Conservation (phyloP, 2,797 vertebrate genomes). For the Varecia variegata region DNA sequence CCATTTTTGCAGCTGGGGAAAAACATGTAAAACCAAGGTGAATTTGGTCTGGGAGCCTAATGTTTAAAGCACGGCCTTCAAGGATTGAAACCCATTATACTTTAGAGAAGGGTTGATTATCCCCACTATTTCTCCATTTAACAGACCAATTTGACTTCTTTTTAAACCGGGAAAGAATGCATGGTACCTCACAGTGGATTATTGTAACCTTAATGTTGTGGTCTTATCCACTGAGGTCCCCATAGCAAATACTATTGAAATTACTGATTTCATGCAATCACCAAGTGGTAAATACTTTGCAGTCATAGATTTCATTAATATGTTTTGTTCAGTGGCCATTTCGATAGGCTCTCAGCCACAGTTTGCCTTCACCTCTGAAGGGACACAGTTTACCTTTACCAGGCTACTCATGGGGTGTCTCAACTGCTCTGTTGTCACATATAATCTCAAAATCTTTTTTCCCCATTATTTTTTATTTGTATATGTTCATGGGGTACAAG, state of each 20-base stretch:
- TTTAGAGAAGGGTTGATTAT: conserved; percentile 25
- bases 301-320: neutral
- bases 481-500: neutral
- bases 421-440: neutral
- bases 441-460: neutral
- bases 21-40: conserved; percentile 40
- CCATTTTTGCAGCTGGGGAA: conserved; percentile 28
- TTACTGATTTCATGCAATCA: neutral
- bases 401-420: neutral
- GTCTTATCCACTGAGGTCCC: neutral
- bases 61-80: conserved; percentile 12
- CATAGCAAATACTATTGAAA: neutral
- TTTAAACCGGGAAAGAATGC: neutral
- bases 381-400: neutral
- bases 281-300: conserved; percentile 1
- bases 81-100: conserved; percentile 1
- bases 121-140: neutral
- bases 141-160: neutral
- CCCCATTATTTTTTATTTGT: neutral
- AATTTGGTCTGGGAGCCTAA: conserved; percentile 1
- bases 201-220: neutral
- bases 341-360: neutral
- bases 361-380: neutral
- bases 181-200: neutral
- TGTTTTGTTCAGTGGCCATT: neutral